phyloP scores from a whole-genome alignment of 2,113 vertebrate genomes.

The Notothenia coriiceps region DNA sequence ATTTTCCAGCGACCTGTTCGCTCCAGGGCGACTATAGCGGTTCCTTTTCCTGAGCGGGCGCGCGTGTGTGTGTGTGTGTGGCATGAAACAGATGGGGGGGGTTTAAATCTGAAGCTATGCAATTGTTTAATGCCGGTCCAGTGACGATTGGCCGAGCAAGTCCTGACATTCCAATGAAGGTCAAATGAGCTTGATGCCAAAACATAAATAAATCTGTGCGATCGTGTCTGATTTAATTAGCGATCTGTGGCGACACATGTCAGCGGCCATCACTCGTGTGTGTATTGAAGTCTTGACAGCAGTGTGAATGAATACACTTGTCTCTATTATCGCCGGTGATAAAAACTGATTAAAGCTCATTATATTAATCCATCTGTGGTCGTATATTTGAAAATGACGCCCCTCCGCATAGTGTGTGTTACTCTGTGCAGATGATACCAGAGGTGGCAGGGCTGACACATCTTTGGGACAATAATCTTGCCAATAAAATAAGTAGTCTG shows the following conservation, averaged over 20 bases:
- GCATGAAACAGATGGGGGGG: conserved; percentile 1
- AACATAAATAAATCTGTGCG: background rate
- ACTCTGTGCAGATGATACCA: background rate
- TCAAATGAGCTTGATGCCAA: conserved; percentile 2
- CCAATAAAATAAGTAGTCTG: conserved; percentile 17
- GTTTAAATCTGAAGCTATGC: conserved; percentile 1
- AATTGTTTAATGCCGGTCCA: background rate
- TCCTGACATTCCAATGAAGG: conserved; percentile 23
- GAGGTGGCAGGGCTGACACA: conserved; percentile 29
- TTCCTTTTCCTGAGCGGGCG: background rate
- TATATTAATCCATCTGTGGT: conserved; percentile 64
- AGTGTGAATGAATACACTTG: conserved; percentile 14
- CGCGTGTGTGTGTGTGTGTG: background rate
- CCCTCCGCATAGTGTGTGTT: conserved; percentile 10
- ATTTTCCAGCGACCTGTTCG: conserved; percentile 11
- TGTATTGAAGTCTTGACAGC: background rate
- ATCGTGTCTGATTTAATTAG: conserved; percentile 31
- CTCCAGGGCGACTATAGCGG: background rate
- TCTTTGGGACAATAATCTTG: conserved; percentile 35
- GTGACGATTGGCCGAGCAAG: conserved; percentile 2
- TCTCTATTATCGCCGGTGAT: conserved; percentile 25
- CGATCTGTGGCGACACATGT: conserved; percentile 15
- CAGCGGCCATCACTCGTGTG: conserved; percentile 9
- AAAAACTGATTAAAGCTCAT: conserved; percentile 39
- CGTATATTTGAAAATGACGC: conserved; percentile 21